phyloP scores from a whole-genome alignment of 2,888 invertebrate genomes.

The Oscheius sp. region DNA sequence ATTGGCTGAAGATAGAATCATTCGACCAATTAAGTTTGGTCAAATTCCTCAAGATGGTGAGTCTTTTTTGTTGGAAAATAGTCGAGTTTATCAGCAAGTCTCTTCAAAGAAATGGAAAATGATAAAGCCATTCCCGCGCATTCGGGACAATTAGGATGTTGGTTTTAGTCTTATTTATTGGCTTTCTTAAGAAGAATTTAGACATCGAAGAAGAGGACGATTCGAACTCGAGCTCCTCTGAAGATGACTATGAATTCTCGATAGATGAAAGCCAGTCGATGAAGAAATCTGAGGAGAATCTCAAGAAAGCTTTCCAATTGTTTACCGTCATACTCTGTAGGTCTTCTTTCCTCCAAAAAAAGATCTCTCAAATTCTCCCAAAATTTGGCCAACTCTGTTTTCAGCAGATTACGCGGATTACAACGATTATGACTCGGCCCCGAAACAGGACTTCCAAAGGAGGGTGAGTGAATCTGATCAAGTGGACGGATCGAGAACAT shows the following conservation, averaged over 20 bases:
- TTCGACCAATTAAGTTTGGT: no score
- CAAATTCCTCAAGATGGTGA: no score
- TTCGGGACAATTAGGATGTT: slow-evolving; percentile 5
- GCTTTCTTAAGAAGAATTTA: no score
- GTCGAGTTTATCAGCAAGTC: not conserved
- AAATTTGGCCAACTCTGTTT: not conserved
- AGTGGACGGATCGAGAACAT: not conserved
- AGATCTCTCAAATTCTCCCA: not conserved
- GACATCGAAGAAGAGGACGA: not conserved
- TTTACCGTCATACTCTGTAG: no score
- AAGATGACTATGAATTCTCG: not conserved
- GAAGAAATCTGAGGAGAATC: not conserved
- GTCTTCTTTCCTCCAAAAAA: not conserved
- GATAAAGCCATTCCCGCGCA: not conserved
- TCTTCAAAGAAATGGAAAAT: not conserved
- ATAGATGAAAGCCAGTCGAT: not conserved
- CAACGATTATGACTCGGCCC: slow-evolving; percentile 8
- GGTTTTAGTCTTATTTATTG: no score
- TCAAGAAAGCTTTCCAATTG: not conserved
- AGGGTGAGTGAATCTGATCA: not conserved
- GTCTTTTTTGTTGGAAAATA: no score
- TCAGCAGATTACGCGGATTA: slow-evolving; percentile 21
- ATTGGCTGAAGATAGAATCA: not conserved
- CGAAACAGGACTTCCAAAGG: not conserved
- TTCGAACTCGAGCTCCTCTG: not conserved